Evolutionary conservation across 2,888 invertebrate genomes (phyloP).

Genomic region (Nemotelus nigrinus): DNA sequence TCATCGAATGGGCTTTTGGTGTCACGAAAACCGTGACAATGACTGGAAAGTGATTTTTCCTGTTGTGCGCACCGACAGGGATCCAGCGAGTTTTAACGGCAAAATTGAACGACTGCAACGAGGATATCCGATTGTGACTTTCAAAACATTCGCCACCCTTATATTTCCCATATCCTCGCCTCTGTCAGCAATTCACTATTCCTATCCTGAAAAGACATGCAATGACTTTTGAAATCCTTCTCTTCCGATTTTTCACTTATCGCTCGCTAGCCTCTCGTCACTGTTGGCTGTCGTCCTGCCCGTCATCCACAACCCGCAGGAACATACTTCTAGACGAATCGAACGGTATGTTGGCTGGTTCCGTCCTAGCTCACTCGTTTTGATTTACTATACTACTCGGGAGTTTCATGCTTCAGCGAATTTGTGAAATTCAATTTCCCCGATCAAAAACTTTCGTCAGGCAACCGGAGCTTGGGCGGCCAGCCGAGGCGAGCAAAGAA

Average conservation of each 20-base stretch:
- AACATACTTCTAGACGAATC: no score
- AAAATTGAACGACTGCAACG: constrained; percentile 1
- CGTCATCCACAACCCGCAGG: neutral
- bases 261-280: neutral
- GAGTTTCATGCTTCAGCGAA: constrained; percentile 42
- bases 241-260: constrained; percentile 25
- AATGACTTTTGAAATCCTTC: constrained; percentile 39
- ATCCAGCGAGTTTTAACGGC: neutral
- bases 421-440: constrained; percentile 44
- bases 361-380: no score
- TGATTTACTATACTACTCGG: constrained; percentile 16
- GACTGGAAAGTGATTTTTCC: constrained; percentile 31
- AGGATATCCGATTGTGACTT: constrained; percentile 21
- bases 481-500: neutral
- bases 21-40: constrained; percentile 3
- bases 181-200: constrained; percentile 7
- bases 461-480: neutral
- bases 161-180: neutral
- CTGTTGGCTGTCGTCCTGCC: neutral
- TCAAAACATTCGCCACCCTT: neutral
- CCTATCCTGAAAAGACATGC: constrained; percentile 25
- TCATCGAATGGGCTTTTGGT: constrained; percentile 20
- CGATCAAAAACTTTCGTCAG: constrained; percentile 30
- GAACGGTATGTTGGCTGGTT: no score
- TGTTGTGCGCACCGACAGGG: constrained; percentile 1